phyloP scores from a whole-genome alignment of 2,113 vertebrate genomes.

The Oncorhynchus mykiss region DNA sequence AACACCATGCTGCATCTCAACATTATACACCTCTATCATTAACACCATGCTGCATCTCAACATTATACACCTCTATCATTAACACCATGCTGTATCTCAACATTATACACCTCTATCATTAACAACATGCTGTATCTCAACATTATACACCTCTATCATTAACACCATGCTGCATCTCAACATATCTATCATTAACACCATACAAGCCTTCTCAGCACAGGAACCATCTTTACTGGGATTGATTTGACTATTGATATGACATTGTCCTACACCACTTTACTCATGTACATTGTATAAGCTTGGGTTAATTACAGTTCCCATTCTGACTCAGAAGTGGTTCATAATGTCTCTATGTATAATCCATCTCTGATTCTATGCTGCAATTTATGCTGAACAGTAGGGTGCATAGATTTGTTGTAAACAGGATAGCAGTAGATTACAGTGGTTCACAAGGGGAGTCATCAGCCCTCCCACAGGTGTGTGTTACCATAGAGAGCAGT shows the following conservation, averaged over 20 bases:
- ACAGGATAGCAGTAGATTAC: slow-evolving; percentile 7
- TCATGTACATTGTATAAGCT: not conserved
- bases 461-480: slow-evolving; percentile 44
- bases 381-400: not conserved
- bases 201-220: slow-evolving; percentile 22
- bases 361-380: too few species aligned
- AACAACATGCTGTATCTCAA: too few species aligned
- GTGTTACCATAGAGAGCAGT: slow-evolving; percentile 46
- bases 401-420: not conserved
- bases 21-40: too few species aligned
- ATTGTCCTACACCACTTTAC: slow-evolving; percentile 20
- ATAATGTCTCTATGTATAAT: too few species aligned
- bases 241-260: slow-evolving; percentile 59
- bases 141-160: too few species aligned
- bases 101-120: too few species aligned
- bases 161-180: slow-evolving; percentile 25
- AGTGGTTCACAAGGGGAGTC: slow-evolving; percentile 16
- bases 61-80: too few species aligned
- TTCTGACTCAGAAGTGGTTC: too few species aligned
- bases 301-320: too few species aligned
- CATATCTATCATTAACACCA: slow-evolving; percentile 37
- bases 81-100: too few species aligned
- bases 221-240: slow-evolving; percentile 40
- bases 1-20: too few species aligned
- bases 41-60: too few species aligned